Conservation (phyloP, 2,888 invertebrate species). For the Myopa tessellatipennis region DNA sequence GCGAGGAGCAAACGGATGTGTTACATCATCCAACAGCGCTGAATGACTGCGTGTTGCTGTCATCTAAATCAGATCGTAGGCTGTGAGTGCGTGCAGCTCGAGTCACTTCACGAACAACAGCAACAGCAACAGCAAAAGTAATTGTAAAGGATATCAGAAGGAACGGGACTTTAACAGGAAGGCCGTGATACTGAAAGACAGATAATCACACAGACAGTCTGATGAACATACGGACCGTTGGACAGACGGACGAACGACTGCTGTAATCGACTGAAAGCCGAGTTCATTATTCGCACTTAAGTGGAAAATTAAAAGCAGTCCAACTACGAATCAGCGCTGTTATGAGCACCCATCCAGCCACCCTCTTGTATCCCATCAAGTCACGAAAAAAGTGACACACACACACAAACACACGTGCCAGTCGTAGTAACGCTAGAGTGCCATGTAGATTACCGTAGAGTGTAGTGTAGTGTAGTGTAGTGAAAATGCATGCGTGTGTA, state of each 20-base stretch:
- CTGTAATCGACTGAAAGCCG: neutral
- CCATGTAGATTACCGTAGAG: neutral
- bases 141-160: slow-evolving; percentile 9
- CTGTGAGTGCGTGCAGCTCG: neutral
- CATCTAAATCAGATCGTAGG: slow-evolving; percentile 13
- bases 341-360: neutral
- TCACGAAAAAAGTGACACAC: neutral
- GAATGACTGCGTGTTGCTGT: slow-evolving; percentile 11
- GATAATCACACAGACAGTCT: neutral
- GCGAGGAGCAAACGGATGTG: neutral
- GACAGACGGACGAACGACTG: neutral
- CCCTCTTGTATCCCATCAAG: neutral
- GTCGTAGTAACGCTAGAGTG: neutral
- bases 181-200: neutral
- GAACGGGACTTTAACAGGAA: no score
- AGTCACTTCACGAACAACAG: neutral
- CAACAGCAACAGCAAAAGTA: slow-evolving; percentile 7
- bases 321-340: neutral
- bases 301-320: slow-evolving; percentile 44
- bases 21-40: no score
- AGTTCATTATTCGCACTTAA: slow-evolving; percentile 47
- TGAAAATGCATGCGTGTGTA: neutral
- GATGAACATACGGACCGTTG: neutral
- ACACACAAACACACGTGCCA: slow-evolving; percentile 5
- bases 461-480: no score